Conservation (phyloP, 2,888 invertebrate species). For the Hyles lineata region DNA sequence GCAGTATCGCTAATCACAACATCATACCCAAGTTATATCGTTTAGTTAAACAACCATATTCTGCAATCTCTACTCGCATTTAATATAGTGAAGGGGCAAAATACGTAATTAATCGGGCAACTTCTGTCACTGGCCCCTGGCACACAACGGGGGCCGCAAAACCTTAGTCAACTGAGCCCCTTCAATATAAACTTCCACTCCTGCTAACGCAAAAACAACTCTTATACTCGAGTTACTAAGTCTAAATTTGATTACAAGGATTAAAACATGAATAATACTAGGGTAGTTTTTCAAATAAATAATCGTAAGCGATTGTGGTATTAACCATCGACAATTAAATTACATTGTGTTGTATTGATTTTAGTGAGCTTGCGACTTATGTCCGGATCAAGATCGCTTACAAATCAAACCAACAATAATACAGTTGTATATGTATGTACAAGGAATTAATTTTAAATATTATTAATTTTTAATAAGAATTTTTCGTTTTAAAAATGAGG, state of each 20-base stretch:
- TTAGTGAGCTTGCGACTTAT: constrained; percentile 31
- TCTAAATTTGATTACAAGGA: not conserved
- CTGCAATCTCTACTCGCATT: constrained; percentile 60
- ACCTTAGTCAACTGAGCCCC: constrained; percentile 28
- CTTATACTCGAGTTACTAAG: not conserved
- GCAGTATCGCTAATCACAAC: not conserved
- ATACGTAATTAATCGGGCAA: constrained; percentile 77
- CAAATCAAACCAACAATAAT: not conserved
- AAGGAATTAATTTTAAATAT: too few relatives aligned
- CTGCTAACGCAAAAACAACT: not conserved
- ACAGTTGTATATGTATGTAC: not conserved
- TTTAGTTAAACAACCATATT: constrained; percentile 60
- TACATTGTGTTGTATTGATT: constrained; percentile 61
- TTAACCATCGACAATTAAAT: constrained; percentile 69
- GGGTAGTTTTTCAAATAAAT: constrained; percentile 76
- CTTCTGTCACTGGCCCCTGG: constrained; percentile 68
- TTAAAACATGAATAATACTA: constrained; percentile 39
- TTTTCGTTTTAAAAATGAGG: too few relatives aligned
- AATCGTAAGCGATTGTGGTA: constrained; percentile 75
- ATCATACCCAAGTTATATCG: constrained; percentile 53
- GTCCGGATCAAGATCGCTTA: not conserved
- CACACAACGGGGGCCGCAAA: constrained; percentile 25
- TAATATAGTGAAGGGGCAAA: constrained; percentile 69
- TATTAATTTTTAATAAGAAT: too few relatives aligned
- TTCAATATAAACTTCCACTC: constrained; percentile 38